Conservation (phyloP, 2,797 vertebrate species). For the Pampus argenteus region DNA sequence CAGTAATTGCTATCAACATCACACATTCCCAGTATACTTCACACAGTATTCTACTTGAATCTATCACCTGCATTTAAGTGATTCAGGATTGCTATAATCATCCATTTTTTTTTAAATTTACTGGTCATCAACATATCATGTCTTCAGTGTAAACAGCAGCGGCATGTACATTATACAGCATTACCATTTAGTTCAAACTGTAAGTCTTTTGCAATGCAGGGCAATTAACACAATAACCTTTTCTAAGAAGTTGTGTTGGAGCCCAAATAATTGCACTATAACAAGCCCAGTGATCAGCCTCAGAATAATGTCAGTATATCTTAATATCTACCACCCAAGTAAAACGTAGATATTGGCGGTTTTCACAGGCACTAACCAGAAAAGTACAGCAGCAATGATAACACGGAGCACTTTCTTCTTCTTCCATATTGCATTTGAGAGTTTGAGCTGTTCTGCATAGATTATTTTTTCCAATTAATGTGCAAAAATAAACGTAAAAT, state of each 20-base stretch:
- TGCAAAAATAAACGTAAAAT: too few relatives aligned
- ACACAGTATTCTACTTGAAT: not conserved
- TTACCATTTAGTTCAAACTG: too few relatives aligned
- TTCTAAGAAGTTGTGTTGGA: too few relatives aligned
- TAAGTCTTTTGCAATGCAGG: too few relatives aligned
- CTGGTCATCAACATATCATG: not conserved
- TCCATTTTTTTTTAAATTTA: not conserved
- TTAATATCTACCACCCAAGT: not conserved
- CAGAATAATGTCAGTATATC: not conserved
- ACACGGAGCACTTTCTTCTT: too few relatives aligned
- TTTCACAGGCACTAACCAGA: not conserved
- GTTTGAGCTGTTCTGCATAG: not conserved
- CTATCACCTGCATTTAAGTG: not conserved
- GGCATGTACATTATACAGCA: too few relatives aligned
- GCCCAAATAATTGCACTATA: too few relatives aligned
- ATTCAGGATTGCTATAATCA: not conserved
- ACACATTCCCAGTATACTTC: not conserved
- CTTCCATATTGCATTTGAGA: not conserved
- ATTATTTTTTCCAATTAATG: not conserved
- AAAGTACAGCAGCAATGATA: not conserved
- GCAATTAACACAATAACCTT: too few relatives aligned
- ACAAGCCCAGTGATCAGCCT: too few relatives aligned
- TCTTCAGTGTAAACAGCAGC: too few relatives aligned
- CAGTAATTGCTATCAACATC: not conserved
- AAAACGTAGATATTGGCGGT: not conserved